Evolutionary conservation across 2,888 invertebrate species (phyloP).

Genomic region (Apomyelois bistriatella): DNA sequence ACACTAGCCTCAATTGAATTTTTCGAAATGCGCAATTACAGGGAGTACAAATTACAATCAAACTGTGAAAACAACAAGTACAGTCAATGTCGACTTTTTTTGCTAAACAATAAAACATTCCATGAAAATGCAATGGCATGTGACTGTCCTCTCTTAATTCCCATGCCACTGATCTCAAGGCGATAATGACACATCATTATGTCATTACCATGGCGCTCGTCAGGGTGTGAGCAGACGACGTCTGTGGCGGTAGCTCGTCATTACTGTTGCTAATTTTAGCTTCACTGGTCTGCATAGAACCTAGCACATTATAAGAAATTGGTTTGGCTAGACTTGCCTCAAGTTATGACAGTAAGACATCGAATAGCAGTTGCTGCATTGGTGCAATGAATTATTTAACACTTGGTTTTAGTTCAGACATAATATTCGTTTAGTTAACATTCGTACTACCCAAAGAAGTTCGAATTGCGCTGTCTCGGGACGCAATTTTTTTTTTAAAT

Average conservation of each 20-base stretch:
- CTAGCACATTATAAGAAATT: not conserved
- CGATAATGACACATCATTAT: slow-evolving; percentile 25
- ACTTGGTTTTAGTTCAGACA: no score
- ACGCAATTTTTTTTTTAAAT: no score
- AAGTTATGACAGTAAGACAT: not conserved
- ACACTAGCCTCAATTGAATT: no score
- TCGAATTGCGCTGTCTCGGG: no score
- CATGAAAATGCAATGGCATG: not conserved
- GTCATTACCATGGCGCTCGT: slow-evolving; percentile 23
- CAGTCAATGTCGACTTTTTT: no score
- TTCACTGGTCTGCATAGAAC: not conserved
- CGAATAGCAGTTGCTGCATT: not conserved
- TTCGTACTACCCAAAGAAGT: no score
- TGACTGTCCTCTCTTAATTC: not conserved
- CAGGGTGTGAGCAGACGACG: slow-evolving; percentile 22
- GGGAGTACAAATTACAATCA: no score
- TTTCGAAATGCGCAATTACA: no score
- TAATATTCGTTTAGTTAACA: no score
- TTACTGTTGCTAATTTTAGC: slow-evolving; percentile 3
- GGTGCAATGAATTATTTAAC: no score
- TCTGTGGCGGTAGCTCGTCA: slow-evolving; percentile 8
- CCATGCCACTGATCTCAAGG: slow-evolving; percentile 8
- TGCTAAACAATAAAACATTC: not conserved
- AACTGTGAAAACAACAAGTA: no score
- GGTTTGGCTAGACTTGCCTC: no score